A percentile compares a stretch with the other conserved stretches of the same genome.
These are phyloP conservation scores for Sinopyrophorus schimmeli DNA, from an alignment of 2,888 invertebrate species.

Conservation along the genomic window DNA sequence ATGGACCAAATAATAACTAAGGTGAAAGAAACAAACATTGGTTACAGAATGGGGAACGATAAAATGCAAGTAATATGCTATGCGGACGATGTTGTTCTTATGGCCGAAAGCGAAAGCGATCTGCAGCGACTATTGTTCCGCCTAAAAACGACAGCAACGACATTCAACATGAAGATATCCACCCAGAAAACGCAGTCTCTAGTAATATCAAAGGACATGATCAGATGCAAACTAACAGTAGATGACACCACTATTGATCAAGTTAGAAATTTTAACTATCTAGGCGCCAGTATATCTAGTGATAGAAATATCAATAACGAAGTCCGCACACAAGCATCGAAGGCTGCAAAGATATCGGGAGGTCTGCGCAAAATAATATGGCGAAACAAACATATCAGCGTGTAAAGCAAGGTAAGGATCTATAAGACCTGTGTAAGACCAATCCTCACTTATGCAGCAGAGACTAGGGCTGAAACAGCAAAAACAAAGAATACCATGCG, in stretches of 20 bases:
- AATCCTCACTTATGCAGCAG: neutral
- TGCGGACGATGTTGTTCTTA: conserved; percentile 4
- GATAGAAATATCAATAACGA: conserved; percentile 4
- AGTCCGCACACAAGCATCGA: conserved; percentile 1
- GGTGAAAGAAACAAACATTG: conserved; percentile 2
- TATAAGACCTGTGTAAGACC: conserved; percentile 4
- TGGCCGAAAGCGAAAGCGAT: too few species aligned
- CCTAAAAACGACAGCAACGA: conserved; percentile 2
- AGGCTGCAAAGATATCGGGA: neutral
- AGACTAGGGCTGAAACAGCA: conserved; percentile 2
- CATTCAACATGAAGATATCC: conserved; percentile 4
- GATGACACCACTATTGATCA: neutral
- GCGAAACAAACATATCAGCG: neutral
- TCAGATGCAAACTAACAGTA: conserved; percentile 4
- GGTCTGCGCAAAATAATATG: neutral
- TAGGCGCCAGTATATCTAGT: conserved; percentile 4
- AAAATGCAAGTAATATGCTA: conserved; percentile 6
- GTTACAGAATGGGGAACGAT: conserved; percentile 5
- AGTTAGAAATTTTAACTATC: neutral
- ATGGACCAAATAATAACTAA: conserved; percentile 13
- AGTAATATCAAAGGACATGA: neutral
- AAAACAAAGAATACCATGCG: conserved; percentile 5
- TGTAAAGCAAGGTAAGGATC: neutral
- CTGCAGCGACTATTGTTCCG: neutral
- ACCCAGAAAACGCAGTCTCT: conserved; percentile 8